Base-by-base conservation (phyloP, 2,797 vertebrate species). In the Myotis myotis region DNA sequence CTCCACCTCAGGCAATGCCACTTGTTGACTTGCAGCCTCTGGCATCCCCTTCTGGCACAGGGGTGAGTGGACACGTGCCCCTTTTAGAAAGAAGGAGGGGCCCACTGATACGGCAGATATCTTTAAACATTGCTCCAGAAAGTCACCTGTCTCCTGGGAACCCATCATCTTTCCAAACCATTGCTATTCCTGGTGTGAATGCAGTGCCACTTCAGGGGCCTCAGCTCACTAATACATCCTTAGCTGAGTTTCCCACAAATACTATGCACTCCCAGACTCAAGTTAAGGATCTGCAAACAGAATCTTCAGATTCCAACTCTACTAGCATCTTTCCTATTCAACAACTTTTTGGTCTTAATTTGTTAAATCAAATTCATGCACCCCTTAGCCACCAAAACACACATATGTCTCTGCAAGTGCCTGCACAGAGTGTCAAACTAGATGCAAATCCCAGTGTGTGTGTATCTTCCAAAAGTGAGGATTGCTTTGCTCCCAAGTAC, bases 11-110 rank as follows among this genome's bases (percentile, higher is more conserved):
- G 96, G 98, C 98, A 64, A 76, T 97, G 44, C 98, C 99, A 0
- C 98, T 98, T 8, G 36, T 97, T 72, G 98, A 99, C 64, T 87
- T 68, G 41, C 94, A 97, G 5, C 94, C 98, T 96, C 98, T 98
- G 0, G 98, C 99, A 95, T 96, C 93, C 76, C 96, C 98, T 0
- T 97, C 98, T 57, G 94, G 96, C 89, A 89, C 96, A 25, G 97
- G 98, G 81, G 97, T 98, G 87, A 68, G 97, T 12, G 91, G 98
- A 92, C 99, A 99, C 0, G 98, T 99, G 82, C 99, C 99, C 87
- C 98, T 99, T 17, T 98, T 99, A 89, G 99, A 99, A 98, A 99
- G 99, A 94, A 99, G 99, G 96, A 99, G 99, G 74, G 99, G 99
- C 0, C 99, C 99, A 10, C 98, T 99, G 94, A 98, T 99, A 75